Conservation (phyloP, 2,888 invertebrate genomes). For the Caenorhabditis sinica region DNA sequence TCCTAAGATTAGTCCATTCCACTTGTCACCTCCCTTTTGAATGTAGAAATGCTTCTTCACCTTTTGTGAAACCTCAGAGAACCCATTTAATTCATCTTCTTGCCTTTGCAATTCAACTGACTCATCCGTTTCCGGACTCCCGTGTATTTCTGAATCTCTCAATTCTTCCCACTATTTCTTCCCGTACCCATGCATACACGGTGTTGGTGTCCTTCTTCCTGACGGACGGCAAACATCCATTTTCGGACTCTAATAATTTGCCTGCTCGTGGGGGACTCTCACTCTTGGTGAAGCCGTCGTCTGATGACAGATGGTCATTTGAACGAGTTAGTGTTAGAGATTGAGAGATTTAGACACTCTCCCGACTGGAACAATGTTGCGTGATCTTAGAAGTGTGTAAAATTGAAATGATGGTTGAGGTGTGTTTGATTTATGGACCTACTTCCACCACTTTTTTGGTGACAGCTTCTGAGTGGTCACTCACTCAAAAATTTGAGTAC, state of each 20-base stretch:
- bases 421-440: slow-evolving; percentile 38
- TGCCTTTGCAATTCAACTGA: slow-evolving; percentile 45
- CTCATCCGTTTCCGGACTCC: slow-evolving; percentile 51
- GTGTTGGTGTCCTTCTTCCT: slow-evolving; percentile 63
- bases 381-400: slow-evolving; percentile 12
- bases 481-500: slow-evolving; percentile 60
- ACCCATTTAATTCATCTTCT: slow-evolving; percentile 22
- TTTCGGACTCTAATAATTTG: slow-evolving; percentile 60
- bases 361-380: slow-evolving; percentile 55
- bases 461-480: slow-evolving; percentile 24
- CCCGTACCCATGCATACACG: slow-evolving; percentile 59
- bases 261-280: slow-evolving; percentile 39
- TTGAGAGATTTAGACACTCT: slow-evolving; percentile 42
- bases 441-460: slow-evolving; percentile 8
- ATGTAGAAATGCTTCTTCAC: slow-evolving; percentile 2
- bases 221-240: slow-evolving; percentile 64
- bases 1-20: no score
- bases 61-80: not conserved
- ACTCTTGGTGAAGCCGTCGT: slow-evolving; percentile 38
- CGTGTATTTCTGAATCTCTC: slow-evolving; percentile 48
- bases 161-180: slow-evolving; percentile 23
- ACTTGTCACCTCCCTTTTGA: not conserved
- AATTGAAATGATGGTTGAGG: slow-evolving; percentile 11
- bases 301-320: slow-evolving; percentile 64
- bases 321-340: not conserved